Evolutionary conservation across 2,888 invertebrate species (phyloP), one percentile per base, ranked within the genome.

Genomic region (Mactromeris polynyma): DNA sequence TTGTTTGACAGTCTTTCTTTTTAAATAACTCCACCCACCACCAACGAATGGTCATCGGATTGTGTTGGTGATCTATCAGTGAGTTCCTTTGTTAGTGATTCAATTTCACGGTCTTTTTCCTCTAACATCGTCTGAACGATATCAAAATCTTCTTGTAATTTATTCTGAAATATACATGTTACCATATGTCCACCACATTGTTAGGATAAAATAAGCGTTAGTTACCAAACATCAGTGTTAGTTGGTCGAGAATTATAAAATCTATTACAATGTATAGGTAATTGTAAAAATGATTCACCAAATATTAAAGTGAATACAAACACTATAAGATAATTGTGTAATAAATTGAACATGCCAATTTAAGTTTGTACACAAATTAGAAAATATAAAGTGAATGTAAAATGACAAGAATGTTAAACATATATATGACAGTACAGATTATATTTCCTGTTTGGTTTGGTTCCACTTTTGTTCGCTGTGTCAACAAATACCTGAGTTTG

Each of bases 111-210:
- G 86, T 96, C 96, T 84, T 96, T 96, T 79, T 96, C 95, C 82
- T 96, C 96, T 58, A 96, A 93, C 96, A 96, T 96, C 21, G 91
- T 91, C 92, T 96, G 96, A 21, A 97, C 96, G 1, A 95, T 95
- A 90, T 97, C 96, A 94, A 96, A 97, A 93, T 97, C 97, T 81
- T 96, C 96, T 90, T 97, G 96, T 0, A 97, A 94, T 86, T 96
- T 96, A 77, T 91, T 93, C 96, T 96, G 92, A 58, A 92, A 93
- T 83, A 81, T 81, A 79, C 58, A 64, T 26, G 58, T 64, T 4
- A 26, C 36, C 31, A 19, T 11, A 73, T 64, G 26, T 64, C 58
- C 58, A 64, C 58, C 58, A 64, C n/a, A 64, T 64, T 26, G 58
- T 64, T 64, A 64, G 58, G 0, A 6, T 26, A 73, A 11, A 73